phyloP scores from a whole-genome alignment of 1,140 invertebrate species.

The Euura saliciscinereae region DNA sequence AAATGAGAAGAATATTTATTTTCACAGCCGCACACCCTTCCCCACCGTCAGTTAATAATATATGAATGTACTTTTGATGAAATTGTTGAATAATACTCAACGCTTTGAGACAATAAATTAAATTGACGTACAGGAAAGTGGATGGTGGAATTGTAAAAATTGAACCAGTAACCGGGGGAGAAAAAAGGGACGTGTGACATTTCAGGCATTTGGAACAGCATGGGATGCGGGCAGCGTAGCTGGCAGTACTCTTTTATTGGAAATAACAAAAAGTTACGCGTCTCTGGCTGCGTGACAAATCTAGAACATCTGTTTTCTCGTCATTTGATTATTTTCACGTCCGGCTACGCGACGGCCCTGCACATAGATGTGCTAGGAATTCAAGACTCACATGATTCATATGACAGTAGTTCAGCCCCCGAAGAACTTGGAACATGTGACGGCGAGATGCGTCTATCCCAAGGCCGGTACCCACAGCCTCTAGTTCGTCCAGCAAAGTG shows the following conservation, averaged over 20 bases:
- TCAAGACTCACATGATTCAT: conserved; percentile 74
- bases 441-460: conserved; percentile 73
- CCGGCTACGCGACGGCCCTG: not conserved
- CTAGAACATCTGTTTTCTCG: not conserved
- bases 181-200: not conserved
- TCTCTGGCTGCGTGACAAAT: not conserved
- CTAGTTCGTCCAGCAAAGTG: conserved; percentile 84
- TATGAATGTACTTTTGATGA: not conserved
- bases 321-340: not conserved
- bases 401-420: conserved; percentile 87
- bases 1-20: not conserved
- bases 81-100: not conserved
- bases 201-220: not conserved
- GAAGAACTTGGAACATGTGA: conserved; percentile 82
- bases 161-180: not conserved
- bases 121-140: not conserved
- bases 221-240: not conserved
- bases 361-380: not conserved
- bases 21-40: not conserved
- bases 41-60: not conserved
- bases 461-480: conserved; percentile 71
- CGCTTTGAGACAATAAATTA: not conserved
- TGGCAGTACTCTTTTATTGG: not conserved
- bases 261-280: not conserved
- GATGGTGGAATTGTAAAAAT: not conserved